phyloP scores from a whole-genome alignment of 1,140 invertebrate genomes.

The Hycleus cichorii region DNA sequence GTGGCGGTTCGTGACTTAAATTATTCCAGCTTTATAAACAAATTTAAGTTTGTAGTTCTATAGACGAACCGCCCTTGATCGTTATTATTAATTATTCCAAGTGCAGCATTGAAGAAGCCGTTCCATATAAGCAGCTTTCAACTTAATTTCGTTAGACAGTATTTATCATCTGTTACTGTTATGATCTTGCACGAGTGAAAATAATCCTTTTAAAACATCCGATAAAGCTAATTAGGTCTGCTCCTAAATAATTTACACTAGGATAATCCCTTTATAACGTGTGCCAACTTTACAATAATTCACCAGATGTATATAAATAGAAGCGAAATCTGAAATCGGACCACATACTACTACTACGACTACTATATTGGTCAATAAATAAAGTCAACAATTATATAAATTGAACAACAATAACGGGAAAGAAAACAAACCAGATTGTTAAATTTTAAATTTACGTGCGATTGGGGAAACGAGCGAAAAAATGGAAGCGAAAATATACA shows the following conservation, averaged over 20 bases:
- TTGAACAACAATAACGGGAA: too few relatives aligned
- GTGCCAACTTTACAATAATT: slow-evolving; percentile 13
- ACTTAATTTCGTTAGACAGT: slow-evolving; percentile 15
- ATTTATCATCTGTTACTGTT: slow-evolving; percentile 12
- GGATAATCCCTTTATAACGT: slow-evolving; percentile 11
- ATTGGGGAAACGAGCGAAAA: too few relatives aligned
- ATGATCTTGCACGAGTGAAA: slow-evolving; percentile 13
- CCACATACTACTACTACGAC: too few relatives aligned
- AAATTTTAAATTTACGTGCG: too few relatives aligned
- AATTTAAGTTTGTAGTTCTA: too few relatives aligned
- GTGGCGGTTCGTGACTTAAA: too few relatives aligned
- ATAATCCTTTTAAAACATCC: slow-evolving; percentile 16
- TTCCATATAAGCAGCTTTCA: slow-evolving; percentile 9
- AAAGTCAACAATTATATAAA: too few relatives aligned
- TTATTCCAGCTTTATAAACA: too few relatives aligned
- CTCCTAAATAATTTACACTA: slow-evolving; percentile 16
- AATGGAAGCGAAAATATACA: not conserved
- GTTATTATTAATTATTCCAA: slow-evolving; percentile 12
- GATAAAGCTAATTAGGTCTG: slow-evolving; percentile 15
- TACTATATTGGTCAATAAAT: too few relatives aligned
- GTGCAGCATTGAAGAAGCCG: not conserved
- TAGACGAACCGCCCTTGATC: too few relatives aligned
- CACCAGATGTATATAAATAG: not conserved
- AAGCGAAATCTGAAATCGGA: too few relatives aligned
- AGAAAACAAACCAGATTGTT: too few relatives aligned